Evolutionary conservation across 2,797 vertebrate species (phyloP), one percentile per base, ranked within the genome.

Genomic region (Zalophus californianus): DNA sequence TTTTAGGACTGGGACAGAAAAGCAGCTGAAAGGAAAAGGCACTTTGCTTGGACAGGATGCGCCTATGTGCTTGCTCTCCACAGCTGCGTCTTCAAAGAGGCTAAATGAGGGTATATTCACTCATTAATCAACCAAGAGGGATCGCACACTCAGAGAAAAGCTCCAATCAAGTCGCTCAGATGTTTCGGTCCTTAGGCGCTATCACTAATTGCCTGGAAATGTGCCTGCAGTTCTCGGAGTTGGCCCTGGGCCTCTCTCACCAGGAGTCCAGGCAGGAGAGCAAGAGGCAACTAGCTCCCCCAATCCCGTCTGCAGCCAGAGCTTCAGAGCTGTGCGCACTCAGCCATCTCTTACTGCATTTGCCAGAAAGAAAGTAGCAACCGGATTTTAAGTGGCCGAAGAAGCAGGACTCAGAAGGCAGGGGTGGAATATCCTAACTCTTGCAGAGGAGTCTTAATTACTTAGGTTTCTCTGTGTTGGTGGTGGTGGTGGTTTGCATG

Each of bases 11-110:
- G 80, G 32, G 58, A 62, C 32, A 25, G 72, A 91, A 93, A 95
- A 12, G 29, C 79, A 90, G 84, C 78, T 95, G 97, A 95, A 52
- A 58, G 66, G 56, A 83, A 77, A 92, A 83, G 83, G 68, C 21
- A n/a, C 15, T 94, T 64, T 73, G 90, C 96, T 72, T 16, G 82
- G 88, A 77, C 91, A 89, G 88, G 90, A 97, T 92, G 75, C 35
- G 85, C 50, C 73, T 70, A 1, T 70, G 89, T 14, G 52, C 8
- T 32, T 10, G 56, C n/a, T 92, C 70, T 56, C 54, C 78, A 95
- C 96, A 98, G 97, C 98, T 97, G 97, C 44, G 1, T 96, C 88
- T 87, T 97, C 96, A 56, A 70, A 89, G 85, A 95, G 94, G 73
- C 92, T 92, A 94, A 96, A 97, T 32, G 93, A 97, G 93, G 90